These are phyloP conservation scores for Hoplostethus atlanticus DNA, from an alignment of 2,797 vertebrate genomes.

Conservation along the genomic window DNA sequence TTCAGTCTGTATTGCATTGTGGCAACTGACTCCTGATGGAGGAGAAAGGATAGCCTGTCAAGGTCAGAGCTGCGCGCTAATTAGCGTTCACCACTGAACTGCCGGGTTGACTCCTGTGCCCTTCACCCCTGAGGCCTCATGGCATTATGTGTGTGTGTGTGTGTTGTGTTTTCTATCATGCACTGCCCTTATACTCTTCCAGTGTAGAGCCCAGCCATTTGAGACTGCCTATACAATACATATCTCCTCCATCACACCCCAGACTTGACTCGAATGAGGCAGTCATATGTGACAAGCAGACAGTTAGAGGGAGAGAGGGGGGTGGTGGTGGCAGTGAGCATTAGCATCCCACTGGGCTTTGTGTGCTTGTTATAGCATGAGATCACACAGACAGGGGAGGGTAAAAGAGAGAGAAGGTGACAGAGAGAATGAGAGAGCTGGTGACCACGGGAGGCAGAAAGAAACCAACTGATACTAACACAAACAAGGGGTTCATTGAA, in stretches of 20 bases:
- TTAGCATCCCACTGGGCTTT: conserved; percentile 77
- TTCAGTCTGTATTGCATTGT: conserved; percentile 68
- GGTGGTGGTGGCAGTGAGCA: conserved; percentile 58
- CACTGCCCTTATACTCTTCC: conserved; percentile 53
- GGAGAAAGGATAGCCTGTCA: conserved; percentile 73
- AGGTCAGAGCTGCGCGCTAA: conserved; percentile 82
- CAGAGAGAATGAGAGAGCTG: conserved; percentile 49
- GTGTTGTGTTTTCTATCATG: conserved; percentile 68
- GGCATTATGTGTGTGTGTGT: conserved; percentile 57
- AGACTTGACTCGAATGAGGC: conserved; percentile 70
- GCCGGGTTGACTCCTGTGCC: conserved; percentile 69
- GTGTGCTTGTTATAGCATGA: conserved; percentile 82
- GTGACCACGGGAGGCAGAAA: conserved; percentile 39
- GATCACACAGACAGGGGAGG: conserved; percentile 76
- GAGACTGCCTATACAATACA: conserved; percentile 64
- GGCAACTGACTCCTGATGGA: conserved; percentile 72
- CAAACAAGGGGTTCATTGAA: conserved; percentile 63
- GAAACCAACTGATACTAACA: conserved; percentile 55
- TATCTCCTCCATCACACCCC: conserved; percentile 52
- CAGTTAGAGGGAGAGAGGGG: conserved; percentile 29
- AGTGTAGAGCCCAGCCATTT: conserved; percentile 61
- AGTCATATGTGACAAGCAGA: conserved; percentile 78
- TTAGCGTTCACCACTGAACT: conserved; percentile 78
- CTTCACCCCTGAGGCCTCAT: conserved; percentile 73
- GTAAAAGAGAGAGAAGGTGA: conserved; percentile 63